These are phyloP conservation scores for Blastomussa wellsi DNA, from an alignment of 92 coral and sea anemone species.

Conservation along the genomic window DNA sequence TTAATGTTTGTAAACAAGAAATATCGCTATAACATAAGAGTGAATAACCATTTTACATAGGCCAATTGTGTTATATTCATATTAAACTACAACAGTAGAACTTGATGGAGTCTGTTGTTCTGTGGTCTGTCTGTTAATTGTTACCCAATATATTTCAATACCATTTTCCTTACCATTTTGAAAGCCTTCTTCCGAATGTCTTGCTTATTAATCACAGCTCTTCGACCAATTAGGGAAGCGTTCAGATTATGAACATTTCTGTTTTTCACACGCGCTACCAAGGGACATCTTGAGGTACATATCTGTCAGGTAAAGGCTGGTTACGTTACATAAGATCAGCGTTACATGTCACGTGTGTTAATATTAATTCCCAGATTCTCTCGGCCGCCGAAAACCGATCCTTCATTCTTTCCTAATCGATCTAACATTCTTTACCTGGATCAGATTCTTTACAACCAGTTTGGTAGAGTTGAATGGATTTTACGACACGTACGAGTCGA, in stretches of 20 bases:
- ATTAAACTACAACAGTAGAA: too few species aligned
- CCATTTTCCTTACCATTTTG: too few species aligned
- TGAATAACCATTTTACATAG: too few species aligned
- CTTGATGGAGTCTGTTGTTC: background rate
- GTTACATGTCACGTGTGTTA: background rate
- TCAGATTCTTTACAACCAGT: too few species aligned
- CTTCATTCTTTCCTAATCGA: background rate
- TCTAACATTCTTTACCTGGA: too few species aligned
- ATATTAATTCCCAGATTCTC: background rate
- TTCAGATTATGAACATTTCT: background rate
- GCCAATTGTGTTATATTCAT: background rate
- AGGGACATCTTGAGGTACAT: too few species aligned
- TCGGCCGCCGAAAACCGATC: background rate
- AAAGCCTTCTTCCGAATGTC: background rate
- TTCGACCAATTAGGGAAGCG: background rate
- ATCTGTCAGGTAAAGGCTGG: too few species aligned
- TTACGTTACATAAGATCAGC: background rate
- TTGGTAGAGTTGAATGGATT: background rate
- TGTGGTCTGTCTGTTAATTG: too few species aligned
- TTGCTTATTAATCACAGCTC: background rate
- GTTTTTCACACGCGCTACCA: too few species aligned
- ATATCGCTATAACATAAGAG: background rate
- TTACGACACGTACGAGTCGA: background rate
- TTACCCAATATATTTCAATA: too few species aligned
- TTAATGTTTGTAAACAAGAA: too few species aligned